These are phyloP conservation scores for Pediacus dermestoides DNA, from an alignment of 2,888 invertebrate genomes.

Conservation along the genomic window DNA sequence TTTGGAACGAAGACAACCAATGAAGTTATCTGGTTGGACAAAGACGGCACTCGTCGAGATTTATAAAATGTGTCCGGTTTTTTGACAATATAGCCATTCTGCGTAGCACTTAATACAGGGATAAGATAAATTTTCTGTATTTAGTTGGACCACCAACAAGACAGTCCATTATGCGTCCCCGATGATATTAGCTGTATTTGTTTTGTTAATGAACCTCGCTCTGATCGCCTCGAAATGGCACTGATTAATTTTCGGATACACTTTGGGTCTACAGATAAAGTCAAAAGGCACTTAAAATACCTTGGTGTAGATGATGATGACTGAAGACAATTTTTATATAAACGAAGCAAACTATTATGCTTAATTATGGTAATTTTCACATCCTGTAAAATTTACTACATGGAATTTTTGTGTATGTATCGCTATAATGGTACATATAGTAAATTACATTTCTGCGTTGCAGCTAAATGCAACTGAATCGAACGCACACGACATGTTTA, in stretches of 20 bases:
- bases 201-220: not conserved
- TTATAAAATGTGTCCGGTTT: slow-evolving; percentile 41
- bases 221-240: not conserved
- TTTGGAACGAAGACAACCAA: not conserved
- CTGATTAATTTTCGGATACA: not conserved
- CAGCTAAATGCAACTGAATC: slow-evolving; percentile 14
- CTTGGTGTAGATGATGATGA: too few relatives aligned
- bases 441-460: too few relatives aligned
- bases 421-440: too few relatives aligned
- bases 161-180: too few relatives aligned
- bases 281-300: too few relatives aligned
- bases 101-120: slow-evolving; percentile 34
- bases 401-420: too few relatives aligned
- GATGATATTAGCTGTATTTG: slow-evolving; percentile 1
- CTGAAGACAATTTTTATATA: too few relatives aligned
- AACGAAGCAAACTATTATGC: too few relatives aligned
- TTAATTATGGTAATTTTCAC: too few relatives aligned
- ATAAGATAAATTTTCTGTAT: slow-evolving; percentile 31
- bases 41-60: slow-evolving; percentile 28
- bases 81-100: slow-evolving; percentile 34
- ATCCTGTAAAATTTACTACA: too few relatives aligned
- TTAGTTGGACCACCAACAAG: slow-evolving; percentile 7
- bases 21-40: slow-evolving; percentile 8
- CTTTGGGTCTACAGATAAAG: too few relatives aligned
- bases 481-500: slow-evolving; percentile 38